A percentile compares a stretch with the other conserved stretches of the same genome.
Conservation (phyloP, 2,113 vertebrate genomes). For the Cavia aperea region DNA sequence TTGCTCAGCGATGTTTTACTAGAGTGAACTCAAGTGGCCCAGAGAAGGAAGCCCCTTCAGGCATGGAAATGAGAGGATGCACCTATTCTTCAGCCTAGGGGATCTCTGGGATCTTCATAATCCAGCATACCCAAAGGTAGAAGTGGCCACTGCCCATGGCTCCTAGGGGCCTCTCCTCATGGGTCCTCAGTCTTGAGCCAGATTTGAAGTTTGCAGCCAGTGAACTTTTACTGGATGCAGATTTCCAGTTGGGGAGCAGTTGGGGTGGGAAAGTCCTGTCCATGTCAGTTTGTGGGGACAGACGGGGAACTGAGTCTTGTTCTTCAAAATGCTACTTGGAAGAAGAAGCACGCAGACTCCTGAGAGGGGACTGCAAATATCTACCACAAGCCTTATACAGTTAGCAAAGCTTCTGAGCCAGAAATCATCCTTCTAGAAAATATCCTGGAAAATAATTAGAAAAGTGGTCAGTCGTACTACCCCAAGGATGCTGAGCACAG, state of each 20-base stretch:
- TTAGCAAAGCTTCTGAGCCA: neutral
- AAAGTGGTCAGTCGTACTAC: neutral
- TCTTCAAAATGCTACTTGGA: neutral
- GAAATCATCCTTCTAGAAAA: neutral
- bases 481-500: neutral
- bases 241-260: neutral
- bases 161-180: accelerated
- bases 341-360: neutral
- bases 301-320: neutral
- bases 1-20: neutral
- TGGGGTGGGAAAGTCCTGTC: neutral
- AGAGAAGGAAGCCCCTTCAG: neutral
- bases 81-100: no score
- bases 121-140: neutral
- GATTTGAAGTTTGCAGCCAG: no score
- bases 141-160: neutral
- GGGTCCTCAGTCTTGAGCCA: neutral
- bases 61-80: accelerated
- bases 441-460: neutral
- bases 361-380: neutral
- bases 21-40: no score
- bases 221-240: no score
- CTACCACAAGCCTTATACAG: no score
- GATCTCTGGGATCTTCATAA: accelerated
- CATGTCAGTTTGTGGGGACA: no score